Evolutionary conservation across 2,888 invertebrate species (phyloP).

Genomic region (Chalcis sispes): DNA sequence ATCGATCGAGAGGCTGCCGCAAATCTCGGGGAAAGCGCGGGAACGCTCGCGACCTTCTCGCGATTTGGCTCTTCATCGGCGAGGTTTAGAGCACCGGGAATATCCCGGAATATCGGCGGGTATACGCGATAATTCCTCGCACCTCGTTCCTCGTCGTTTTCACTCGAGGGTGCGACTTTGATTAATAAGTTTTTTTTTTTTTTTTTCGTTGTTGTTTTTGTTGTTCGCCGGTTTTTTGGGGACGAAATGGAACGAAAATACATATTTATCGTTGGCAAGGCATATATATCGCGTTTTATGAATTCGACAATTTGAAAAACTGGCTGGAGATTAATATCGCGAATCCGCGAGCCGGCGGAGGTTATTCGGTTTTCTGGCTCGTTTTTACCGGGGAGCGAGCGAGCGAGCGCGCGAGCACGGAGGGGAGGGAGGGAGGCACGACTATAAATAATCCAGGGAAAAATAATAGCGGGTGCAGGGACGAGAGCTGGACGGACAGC

Average conservation of each 20-base stretch:
- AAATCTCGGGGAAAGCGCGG: neutral
- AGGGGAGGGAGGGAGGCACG: too few relatives aligned
- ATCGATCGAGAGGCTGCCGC: neutral
- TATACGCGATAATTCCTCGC: neutral
- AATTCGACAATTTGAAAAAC: constrained; percentile 26
- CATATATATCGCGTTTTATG: neutral
- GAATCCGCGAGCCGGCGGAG: neutral
- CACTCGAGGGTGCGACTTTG: neutral
- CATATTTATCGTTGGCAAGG: neutral
- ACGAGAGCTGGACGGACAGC: constrained; percentile 1
- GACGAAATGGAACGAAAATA: neutral
- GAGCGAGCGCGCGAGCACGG: neutral
- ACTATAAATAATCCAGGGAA: constrained; percentile 12
- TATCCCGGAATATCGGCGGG: too few relatives aligned
- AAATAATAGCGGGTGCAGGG: constrained; percentile 1
- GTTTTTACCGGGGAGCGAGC: neutral
- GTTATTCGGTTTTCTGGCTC: neutral
- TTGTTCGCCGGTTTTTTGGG: too few relatives aligned
- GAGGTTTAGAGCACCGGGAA: too few relatives aligned
- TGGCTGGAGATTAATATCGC: constrained; percentile 20
- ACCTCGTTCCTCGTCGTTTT: neutral
- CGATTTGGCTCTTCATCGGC: too few relatives aligned
- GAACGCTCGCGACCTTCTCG: neutral
- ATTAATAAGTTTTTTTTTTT: neutral
- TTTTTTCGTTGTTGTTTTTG: too few relatives aligned